A percentile compares a stretch with the other conserved stretches of the same genome.
These are phyloP conservation scores for Hypotaenidia okinawae DNA, from an alignment of 2,797 vertebrate species.

Conservation along the genomic window DNA sequence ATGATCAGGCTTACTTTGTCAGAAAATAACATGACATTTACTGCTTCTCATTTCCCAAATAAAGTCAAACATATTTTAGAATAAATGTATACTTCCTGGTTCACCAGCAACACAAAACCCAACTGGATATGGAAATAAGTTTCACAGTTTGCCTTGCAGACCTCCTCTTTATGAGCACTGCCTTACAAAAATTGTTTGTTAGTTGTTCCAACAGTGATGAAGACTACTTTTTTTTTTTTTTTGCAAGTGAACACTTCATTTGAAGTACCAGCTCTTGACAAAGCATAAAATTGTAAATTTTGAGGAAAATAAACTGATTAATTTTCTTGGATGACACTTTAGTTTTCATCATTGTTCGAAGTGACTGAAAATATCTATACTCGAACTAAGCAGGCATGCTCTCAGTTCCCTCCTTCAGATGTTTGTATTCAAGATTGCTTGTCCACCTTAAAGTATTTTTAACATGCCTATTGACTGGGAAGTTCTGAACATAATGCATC, in stretches of 20 bases:
- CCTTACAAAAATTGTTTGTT: neutral
- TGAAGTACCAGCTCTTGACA: neutral
- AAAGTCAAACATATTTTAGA: neutral
- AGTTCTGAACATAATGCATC: neutral
- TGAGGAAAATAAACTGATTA: neutral
- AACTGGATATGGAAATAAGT: neutral
- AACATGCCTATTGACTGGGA: neutral
- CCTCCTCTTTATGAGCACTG: neutral
- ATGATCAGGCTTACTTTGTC: neutral
- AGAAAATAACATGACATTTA: neutral
- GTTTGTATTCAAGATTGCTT: neutral
- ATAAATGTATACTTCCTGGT: neutral
- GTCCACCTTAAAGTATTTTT: neutral
- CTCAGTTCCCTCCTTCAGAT: neutral
- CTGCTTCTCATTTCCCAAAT: neutral
- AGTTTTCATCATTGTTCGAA: neutral
- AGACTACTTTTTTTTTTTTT: neutral
- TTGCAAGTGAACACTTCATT: neutral
- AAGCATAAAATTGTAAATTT: neutral
- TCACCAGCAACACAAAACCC: neutral
- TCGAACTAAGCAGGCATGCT: neutral
- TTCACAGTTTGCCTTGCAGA: neutral
- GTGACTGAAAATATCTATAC: neutral
- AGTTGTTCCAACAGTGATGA: neutral
- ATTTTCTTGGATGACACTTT: neutral